Evolutionary conservation across 2,113 vertebrate species (phyloP).

Genomic region (Platycercus adscitus): DNA sequence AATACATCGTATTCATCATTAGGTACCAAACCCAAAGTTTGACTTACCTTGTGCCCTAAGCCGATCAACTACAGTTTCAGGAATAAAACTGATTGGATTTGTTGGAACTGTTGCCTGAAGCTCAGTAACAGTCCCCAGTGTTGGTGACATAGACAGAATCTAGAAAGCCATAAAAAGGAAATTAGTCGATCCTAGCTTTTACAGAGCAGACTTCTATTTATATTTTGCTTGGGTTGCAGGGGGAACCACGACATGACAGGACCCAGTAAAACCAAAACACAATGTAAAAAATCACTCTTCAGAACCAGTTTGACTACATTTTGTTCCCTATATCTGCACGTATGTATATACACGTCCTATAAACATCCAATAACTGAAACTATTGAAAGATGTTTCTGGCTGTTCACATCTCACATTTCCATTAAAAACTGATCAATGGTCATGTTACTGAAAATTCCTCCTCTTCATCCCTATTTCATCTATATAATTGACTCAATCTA

Average conservation of each 20-base stretch:
- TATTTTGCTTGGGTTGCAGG: background rate
- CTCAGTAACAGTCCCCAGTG: conserved; percentile 61
- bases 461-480: background rate
- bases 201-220: background rate
- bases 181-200: background rate
- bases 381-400: background rate
- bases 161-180: conserved; percentile 51
- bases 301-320: background rate
- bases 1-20: background rate
- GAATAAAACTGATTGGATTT: conserved; percentile 32
- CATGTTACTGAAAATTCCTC: background rate
- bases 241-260: background rate
- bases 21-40: background rate
- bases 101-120: conserved; percentile 46
- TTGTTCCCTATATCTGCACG: background rate
- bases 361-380: background rate
- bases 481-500: background rate
- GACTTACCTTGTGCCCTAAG: conserved; percentile 83
- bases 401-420: background rate
- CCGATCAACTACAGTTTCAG: conserved; percentile 74
- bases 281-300: background rate
- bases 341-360: rapidly evolving
- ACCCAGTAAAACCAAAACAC: background rate
- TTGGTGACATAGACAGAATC: conserved; percentile 67
- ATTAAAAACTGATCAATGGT: background rate